Conservation (phyloP, 1,140 invertebrate genomes). For the Caenorhabditis inopinata region DNA sequence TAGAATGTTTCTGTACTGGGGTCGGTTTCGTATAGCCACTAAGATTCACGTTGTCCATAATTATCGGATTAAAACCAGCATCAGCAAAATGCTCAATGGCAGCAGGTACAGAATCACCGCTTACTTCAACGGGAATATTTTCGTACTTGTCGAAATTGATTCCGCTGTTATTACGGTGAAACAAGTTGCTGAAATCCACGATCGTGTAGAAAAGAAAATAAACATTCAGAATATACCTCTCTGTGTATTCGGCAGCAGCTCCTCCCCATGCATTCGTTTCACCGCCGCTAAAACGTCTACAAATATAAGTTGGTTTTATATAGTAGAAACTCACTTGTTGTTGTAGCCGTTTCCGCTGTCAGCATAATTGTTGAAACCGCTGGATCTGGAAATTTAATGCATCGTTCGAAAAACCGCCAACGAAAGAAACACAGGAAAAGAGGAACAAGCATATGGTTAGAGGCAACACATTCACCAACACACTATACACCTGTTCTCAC, state of each 20-base stretch:
- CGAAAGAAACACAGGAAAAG: not conserved
- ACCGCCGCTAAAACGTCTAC: not conserved
- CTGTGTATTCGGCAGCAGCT: not conserved
- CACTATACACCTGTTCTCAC: constrained; percentile 23
- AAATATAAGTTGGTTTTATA: not conserved
- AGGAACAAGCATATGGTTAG: constrained; percentile 29
- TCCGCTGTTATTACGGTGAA: constrained; percentile 69
- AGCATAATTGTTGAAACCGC: not conserved
- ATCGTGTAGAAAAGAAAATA: too few relatives aligned
- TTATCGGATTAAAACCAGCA: constrained; percentile 58
- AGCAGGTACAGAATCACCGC: constrained; percentile 83
- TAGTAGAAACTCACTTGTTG: not conserved
- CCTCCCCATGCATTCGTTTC: not conserved
- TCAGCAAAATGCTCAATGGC: constrained; percentile 73
- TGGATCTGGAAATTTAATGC: not conserved
- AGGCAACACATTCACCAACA: constrained; percentile 22
- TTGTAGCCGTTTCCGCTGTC: not conserved
- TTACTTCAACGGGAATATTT: constrained; percentile 98
- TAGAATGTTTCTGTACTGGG: constrained; percentile 78
- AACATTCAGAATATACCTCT: not conserved
- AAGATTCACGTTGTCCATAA: constrained; percentile 64
- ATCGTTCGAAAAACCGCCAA: not conserved
- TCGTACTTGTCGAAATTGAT: constrained; percentile 99
- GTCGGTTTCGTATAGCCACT: constrained; percentile 63
- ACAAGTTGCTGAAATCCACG: constrained; percentile 12